Conservation (phyloP, 2,888 invertebrate genomes). For the Archips crataeganus region DNA sequence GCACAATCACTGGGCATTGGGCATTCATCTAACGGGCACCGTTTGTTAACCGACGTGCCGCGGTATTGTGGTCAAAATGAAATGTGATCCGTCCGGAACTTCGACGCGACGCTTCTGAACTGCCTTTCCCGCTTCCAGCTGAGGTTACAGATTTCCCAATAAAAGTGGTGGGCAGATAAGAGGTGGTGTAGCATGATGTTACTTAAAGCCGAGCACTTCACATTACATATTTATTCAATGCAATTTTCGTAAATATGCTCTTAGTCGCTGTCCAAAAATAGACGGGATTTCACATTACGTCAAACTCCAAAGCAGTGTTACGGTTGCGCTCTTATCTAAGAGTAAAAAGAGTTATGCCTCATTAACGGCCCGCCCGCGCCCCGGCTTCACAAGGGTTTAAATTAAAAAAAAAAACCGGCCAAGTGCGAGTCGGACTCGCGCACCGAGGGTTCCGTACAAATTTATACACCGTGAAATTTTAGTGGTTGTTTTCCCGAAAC, state of each 20-base stretch:
- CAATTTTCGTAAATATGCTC: constrained; percentile 13
- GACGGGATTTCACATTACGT: constrained; percentile 22
- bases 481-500: no score
- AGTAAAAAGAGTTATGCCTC: not conserved
- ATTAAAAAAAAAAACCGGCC: no score
- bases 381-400: no score
- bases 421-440: no score
- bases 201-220: constrained; percentile 13
- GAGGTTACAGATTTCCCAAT: not conserved
- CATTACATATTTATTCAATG: not conserved
- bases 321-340: not conserved
- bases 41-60: constrained; percentile 56
- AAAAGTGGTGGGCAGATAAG: constrained; percentile 19
- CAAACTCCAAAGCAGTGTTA: constrained; percentile 12
- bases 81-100: constrained; percentile 55
- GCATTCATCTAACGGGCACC: constrained; percentile 59
- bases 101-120: not conserved
- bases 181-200: not conserved
- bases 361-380: no score
- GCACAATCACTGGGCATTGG: constrained; percentile 58
- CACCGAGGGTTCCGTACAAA: no score
- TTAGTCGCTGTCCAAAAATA: constrained; percentile 18
- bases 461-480: no score
- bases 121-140: not conserved
- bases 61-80: constrained; percentile 54